A percentile compares a stretch with the other conserved stretches of the same genome.
These are phyloP conservation scores for Vespertilio murinus DNA, from an alignment of 2,797 vertebrate genomes.

Conservation along the genomic window DNA sequence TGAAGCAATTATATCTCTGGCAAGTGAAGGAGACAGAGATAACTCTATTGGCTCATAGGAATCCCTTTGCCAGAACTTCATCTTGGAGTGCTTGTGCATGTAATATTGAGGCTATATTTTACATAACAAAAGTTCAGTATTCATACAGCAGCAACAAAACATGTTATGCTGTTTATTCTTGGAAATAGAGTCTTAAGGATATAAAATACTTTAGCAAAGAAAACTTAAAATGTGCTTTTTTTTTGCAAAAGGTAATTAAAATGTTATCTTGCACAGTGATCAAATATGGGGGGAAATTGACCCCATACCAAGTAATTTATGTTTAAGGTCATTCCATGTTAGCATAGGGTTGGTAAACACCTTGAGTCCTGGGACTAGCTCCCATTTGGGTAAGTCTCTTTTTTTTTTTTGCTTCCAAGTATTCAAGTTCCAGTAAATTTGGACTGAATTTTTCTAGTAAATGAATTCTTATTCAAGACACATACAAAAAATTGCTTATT, in stretches of 20 bases:
- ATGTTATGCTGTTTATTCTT: neutral
- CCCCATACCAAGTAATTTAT: neutral
- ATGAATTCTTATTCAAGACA: neutral
- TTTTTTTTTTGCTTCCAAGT: neutral
- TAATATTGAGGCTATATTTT: neutral
- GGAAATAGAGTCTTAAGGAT: no score
- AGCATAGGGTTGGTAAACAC: neutral
- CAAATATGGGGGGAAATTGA: neutral
- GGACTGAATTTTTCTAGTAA: neutral
- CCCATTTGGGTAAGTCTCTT: neutral
- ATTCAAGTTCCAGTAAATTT: neutral
- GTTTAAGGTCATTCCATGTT: neutral
- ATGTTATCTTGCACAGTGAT: neutral
- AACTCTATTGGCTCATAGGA: neutral
- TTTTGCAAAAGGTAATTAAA: neutral
- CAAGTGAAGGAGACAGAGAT: constrained; percentile 20
- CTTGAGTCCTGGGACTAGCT: neutral
- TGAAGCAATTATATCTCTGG: constrained; percentile 47
- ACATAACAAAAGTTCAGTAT: neutral
- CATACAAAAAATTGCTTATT: neutral
- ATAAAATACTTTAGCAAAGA: neutral
- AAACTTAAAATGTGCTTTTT: neutral
- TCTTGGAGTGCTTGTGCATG: neutral
- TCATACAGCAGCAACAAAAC: neutral
- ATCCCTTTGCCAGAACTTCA: neutral